Base-by-base conservation (phyloP, 2,113 vertebrate genomes). In the Alethe diademata region DNA sequence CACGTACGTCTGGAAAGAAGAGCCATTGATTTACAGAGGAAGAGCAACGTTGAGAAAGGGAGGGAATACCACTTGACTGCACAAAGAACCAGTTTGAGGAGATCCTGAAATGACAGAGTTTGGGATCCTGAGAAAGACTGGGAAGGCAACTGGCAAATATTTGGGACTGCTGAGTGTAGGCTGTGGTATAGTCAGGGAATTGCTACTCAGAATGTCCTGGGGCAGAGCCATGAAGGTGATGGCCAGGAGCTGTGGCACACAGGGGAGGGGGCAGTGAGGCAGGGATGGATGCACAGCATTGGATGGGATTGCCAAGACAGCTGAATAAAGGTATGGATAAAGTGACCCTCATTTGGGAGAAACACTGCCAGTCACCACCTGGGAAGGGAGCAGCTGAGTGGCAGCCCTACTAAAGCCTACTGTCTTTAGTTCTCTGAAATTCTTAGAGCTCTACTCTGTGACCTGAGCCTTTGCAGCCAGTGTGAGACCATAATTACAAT, bases 1-100 rank as follows among this genome's bases (percentile, higher is more conserved):
- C 0, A 7, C 1, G 4, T 0, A 6, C 26, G 60, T 25, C 8
- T 22, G 60, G 33, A 17, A 60, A 65, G 80, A n/a, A 36, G 2
- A 8, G 33, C 12, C 14, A 18, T 0, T n/a, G 57, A 61, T 72
- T 31, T 51, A 33, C 14, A 51, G 40, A 51, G 43, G 5, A 51
- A 19, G 23, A 31, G 36, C 23, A 65, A 67, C 33, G 38, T 35
- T 7, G 45, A 60, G 38, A 42, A 42, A 62, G 36, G n/a, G 22
- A n/a, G 13, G 26, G n/a, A 69, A 42, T 35, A 38, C 5, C 20
- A 23, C 33, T 10, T 8, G 17, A 50, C 19, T 84, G 29, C 22
- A 50, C 10, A 8, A 26, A n/a, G 13, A 2, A 33, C 2, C 33
- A 35, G 18, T 35, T 33, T 23, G 33, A 76, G 62, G 11, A 62